Evolutionary conservation across 2,888 invertebrate species (phyloP).

Genomic region (Trichogramma evanescens): DNA sequence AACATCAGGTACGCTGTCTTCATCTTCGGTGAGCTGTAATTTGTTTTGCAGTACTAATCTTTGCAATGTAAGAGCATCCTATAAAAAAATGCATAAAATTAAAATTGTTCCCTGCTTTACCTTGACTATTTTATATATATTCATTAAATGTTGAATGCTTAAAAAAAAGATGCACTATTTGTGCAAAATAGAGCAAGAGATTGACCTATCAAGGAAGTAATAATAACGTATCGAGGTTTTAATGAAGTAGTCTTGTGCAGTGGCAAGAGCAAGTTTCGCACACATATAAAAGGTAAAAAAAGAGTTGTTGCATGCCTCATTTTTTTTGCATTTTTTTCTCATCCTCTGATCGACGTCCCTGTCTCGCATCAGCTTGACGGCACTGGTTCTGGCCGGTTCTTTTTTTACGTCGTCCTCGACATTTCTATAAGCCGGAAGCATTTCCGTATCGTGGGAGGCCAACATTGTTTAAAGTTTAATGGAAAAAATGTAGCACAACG

Average conservation of each 20-base stretch:
- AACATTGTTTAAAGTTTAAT: too few relatives aligned
- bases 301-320: slow-evolving; percentile 20
- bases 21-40: slow-evolving; percentile 74
- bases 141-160: too few relatives aligned
- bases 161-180: too few relatives aligned
- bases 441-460: slow-evolving; percentile 13
- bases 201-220: too few relatives aligned
- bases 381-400: slow-evolving; percentile 33
- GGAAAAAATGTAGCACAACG: too few relatives aligned
- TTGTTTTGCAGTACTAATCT: slow-evolving; percentile 88
- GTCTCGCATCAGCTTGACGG: slow-evolving; percentile 37
- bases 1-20: slow-evolving; percentile 85
- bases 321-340: slow-evolving; percentile 34
- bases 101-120: background rate
- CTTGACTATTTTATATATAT: too few relatives aligned
- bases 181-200: too few relatives aligned
- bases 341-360: slow-evolving; percentile 37
- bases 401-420: slow-evolving; percentile 12
- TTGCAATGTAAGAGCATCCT: slow-evolving; percentile 88
- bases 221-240: too few relatives aligned
- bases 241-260: too few relatives aligned
- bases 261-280: too few relatives aligned
- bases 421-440: slow-evolving; percentile 4
- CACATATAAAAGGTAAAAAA: too few relatives aligned
- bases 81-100: slow-evolving; percentile 20